phyloP scores from a whole-genome alignment of 2,797 vertebrate genomes.

The Aldrovandia affinis region DNA sequence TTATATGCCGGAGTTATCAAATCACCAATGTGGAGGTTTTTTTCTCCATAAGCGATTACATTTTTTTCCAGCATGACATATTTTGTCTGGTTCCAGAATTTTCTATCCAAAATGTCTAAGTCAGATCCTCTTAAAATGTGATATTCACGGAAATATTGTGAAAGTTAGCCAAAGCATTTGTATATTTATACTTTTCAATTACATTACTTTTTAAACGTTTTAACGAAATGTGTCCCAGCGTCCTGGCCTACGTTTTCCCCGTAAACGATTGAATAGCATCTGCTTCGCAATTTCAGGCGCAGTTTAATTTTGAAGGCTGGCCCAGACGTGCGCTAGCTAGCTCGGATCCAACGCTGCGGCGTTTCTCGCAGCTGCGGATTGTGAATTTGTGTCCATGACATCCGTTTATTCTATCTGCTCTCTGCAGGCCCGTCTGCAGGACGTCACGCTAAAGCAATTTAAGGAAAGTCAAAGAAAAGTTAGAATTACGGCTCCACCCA shows the following conservation, averaged over 20 bases:
- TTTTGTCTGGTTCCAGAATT: too few species aligned
- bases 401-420: not conserved
- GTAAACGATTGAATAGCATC: not conserved
- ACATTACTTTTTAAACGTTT: not conserved
- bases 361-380: not conserved
- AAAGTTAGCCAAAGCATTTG: not conserved
- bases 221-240: not conserved
- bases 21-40: too few species aligned
- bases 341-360: not conserved
- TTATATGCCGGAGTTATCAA: too few species aligned
- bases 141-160: too few species aligned
- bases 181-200: not conserved
- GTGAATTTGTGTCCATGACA: not conserved
- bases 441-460: not conserved
- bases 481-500: not conserved
- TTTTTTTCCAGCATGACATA: too few species aligned
- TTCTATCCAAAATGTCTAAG: not conserved
- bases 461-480: conserved; percentile 15
- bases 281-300: not conserved
- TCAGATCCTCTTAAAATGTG: not conserved
- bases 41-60: too few species aligned
- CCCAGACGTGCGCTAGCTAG: too few species aligned
- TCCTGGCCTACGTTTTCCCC: not conserved
- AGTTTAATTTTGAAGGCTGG: not conserved
- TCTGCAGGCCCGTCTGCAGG: not conserved